Base-by-base conservation (phyloP, 2,888 invertebrate species). In the Stratiomys singularior region DNA sequence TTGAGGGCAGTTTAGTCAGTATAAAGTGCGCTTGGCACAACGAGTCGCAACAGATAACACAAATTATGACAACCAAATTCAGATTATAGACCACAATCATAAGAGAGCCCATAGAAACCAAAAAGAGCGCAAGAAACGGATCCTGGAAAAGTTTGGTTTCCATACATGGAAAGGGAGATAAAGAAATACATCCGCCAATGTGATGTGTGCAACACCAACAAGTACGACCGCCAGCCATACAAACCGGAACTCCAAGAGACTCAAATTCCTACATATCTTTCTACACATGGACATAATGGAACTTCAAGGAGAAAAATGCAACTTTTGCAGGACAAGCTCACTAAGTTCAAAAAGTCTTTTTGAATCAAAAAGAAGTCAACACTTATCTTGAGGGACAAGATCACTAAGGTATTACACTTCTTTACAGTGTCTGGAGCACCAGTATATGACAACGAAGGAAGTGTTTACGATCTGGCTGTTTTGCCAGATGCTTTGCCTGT, bases 391-490 rank as follows among this genome's bases (percentile, higher is more conserved):
- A 56, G 56, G 18, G 5, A 56, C 5, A 15, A 13, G 15, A 44
- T 67, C 13, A 67, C 27, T 3, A 37, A 67, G 27, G 15, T 44
- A 37, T 11, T 67, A 21, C 25, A 27, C 2, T 21, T 21, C 44
- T 67, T 44, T 11, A 67, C 23, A 18, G 27, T 25, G 23, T 44
- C 67, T 18, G 44, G 5, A 67, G 44, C 23, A 4, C 44, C 44
- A 21, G 67, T 67, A 21, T 44, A 15, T 18, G 67, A 67, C 44
- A 67, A 37, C 21, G 67, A 67, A 37, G n/a, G n/a, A n/a, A n/a
- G n/a, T n/a, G n/a, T n/a, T n/a, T n/a, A n/a, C n/a, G n/a, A n/a
- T n/a, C n/a, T n/a, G n/a, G n/a, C n/a, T n/a, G n/a, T n/a, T n/a
- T n/a, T n/a, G n/a, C n/a, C n/a, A n/a, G n/a, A n/a, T n/a, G n/a